These are phyloP conservation scores for Caerostris extrusa DNA, from an alignment of 1,140 invertebrate genomes.

Conservation along the genomic window DNA sequence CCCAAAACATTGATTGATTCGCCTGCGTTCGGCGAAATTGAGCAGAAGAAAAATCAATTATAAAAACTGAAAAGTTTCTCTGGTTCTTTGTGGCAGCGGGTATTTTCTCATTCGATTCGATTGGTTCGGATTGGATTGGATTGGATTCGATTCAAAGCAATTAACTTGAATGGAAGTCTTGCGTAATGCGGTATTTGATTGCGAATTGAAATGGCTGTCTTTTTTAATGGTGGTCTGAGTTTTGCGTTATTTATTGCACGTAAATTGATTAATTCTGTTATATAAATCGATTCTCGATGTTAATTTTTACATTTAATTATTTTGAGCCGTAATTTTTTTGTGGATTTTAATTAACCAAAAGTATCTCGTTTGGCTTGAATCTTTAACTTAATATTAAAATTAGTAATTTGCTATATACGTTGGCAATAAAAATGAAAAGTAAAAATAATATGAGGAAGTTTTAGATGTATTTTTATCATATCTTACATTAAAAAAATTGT, in stretches of 20 bases:
- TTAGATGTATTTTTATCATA: too few species aligned
- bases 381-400: too few species aligned
- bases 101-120: not conserved
- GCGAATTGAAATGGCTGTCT: not conserved
- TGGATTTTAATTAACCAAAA: not conserved
- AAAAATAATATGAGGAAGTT: too few species aligned
- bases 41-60: conserved; percentile 21
- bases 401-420: too few species aligned
- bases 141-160: not conserved
- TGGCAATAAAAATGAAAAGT: too few species aligned
- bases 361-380: too few species aligned
- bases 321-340: not conserved
- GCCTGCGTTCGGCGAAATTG: conserved; percentile 2
- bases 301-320: not conserved
- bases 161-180: conserved; percentile 18
- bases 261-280: not conserved
- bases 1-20: conserved; percentile 5
- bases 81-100: not conserved
- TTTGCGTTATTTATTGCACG: conserved; percentile 1
- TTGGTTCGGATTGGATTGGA: too few species aligned
- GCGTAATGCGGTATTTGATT: not conserved
- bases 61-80: not conserved
- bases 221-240: not conserved
- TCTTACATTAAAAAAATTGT: too few species aligned
- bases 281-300: not conserved